These are phyloP conservation scores for Heterohyrax brucei DNA, from an alignment of 2,797 vertebrate species.

Conservation along the genomic window DNA sequence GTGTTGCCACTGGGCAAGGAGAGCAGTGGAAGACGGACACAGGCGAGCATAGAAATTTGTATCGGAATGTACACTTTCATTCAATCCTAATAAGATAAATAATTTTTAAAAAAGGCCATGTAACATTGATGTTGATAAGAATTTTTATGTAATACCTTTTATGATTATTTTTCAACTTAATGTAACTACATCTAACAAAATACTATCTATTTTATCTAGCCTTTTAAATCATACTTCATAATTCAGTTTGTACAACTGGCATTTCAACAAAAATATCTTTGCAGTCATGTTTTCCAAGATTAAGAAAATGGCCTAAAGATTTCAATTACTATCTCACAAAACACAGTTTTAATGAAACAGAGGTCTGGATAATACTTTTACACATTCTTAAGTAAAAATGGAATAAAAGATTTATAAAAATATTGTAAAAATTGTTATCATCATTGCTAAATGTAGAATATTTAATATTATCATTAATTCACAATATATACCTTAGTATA, in stretches of 20 bases:
- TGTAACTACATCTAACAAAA: neutral
- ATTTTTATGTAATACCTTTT: constrained; percentile 60
- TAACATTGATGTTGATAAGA: neutral
- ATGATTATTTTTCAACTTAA: constrained; percentile 7
- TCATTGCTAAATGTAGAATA: constrained; percentile 50
- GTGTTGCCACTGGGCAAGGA: no score
- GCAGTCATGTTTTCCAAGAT: neutral
- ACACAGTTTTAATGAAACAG: constrained; percentile 50
- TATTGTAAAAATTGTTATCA: neutral
- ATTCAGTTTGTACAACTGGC: neutral
- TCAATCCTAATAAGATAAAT: no score
- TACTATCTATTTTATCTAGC: neutral
- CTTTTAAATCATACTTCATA: constrained; percentile 60
- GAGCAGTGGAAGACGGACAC: no score
- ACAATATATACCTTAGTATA: constrained; percentile 28
- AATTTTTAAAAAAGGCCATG: neutral
- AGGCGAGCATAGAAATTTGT: no score
- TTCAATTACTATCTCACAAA: constrained; percentile 50
- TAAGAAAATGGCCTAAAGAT: neutral
- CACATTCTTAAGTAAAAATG: constrained; percentile 41
- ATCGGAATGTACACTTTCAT: no score
- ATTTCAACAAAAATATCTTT: neutral
- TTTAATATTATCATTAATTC: neutral
- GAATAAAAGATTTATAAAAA: constrained; percentile 23
- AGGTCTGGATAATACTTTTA: neutral